A percentile compares a stretch with the other conserved stretches of the same genome.
Conservation (phyloP, 1,140 invertebrate genomes). For the Drosophila burlai region DNA sequence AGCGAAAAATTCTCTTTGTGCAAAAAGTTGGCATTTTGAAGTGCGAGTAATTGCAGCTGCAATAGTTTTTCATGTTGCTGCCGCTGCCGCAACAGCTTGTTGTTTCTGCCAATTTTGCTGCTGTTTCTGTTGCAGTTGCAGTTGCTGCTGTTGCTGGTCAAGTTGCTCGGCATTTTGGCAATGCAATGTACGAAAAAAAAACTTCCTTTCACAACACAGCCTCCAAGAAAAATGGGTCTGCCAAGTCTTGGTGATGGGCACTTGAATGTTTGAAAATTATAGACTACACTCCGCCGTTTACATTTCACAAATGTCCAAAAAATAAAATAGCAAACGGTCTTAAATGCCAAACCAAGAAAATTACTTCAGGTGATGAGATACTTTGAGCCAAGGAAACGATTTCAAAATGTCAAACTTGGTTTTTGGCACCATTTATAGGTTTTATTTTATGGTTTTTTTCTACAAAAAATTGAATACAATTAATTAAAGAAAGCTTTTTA, state of each 20-base stretch:
- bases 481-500: too few species aligned
- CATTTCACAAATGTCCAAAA: slow-evolving; percentile 70
- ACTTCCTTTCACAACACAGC: slow-evolving; percentile 70
- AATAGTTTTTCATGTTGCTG: slow-evolving; percentile 78
- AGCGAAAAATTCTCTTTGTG: slow-evolving; percentile 79
- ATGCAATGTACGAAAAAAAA: slow-evolving; percentile 26
- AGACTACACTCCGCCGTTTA: slow-evolving; percentile 50
- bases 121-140: slow-evolving; percentile 12
- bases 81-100: slow-evolving; percentile 23
- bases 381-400: not conserved
- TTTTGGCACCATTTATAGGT: too few species aligned
- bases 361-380: slow-evolving; percentile 9
- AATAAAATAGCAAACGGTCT: slow-evolving; percentile 28
- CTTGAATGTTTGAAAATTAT: slow-evolving; percentile 77
- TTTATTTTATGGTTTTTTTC: too few species aligned
- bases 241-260: slow-evolving; percentile 63
- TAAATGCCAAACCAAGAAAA: slow-evolving; percentile 58
- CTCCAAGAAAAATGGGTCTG: slow-evolving; percentile 68
- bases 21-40: slow-evolving; percentile 81
- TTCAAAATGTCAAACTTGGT: slow-evolving; percentile 22
- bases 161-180: slow-evolving; percentile 59
- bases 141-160: slow-evolving; percentile 44
- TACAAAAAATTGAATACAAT: too few species aligned
- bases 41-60: slow-evolving; percentile 82
- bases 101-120: slow-evolving; percentile 33